Conservation (phyloP, 2,888 invertebrate genomes). For the Oxystoma pomonae region DNA sequence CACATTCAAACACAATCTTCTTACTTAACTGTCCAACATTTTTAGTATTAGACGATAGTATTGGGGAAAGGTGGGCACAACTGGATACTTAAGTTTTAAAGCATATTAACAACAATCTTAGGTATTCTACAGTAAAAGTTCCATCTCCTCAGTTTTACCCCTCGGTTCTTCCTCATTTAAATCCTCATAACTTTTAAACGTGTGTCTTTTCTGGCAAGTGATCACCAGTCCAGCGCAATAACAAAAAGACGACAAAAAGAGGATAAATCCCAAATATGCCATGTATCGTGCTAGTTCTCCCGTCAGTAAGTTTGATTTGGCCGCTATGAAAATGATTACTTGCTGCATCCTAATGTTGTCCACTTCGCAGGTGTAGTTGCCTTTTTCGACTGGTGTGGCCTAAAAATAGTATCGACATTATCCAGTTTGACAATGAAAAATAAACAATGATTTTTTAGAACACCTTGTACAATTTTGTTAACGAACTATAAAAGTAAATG, state of each 20-base stretch:
- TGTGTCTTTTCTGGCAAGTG: conserved; percentile 49
- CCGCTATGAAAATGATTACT: conserved; percentile 50
- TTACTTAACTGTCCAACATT: too few species aligned
- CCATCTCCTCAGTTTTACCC: neutral
- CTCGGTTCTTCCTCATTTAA: conserved; percentile 30
- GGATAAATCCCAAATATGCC: conserved; percentile 55
- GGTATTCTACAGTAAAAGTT: neutral
- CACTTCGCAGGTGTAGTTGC: conserved; percentile 65
- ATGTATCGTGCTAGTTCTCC: conserved; percentile 56
- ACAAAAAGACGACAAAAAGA: conserved; percentile 53
- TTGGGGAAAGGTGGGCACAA: too few species aligned
- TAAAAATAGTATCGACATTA: neutral
- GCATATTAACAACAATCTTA: too few species aligned
- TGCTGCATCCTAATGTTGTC: conserved; percentile 56
- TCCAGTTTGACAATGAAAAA: too few species aligned
- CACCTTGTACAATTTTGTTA: too few species aligned
- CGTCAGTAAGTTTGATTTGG: conserved; percentile 51
- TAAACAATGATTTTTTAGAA: too few species aligned
- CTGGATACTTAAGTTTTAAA: too few species aligned
- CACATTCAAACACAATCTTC: too few species aligned
- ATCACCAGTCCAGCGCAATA: conserved; percentile 56
- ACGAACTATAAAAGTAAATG: too few species aligned
- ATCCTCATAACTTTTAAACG: conserved; percentile 44
- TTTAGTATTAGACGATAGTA: too few species aligned
- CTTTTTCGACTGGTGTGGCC: conserved; percentile 56